Percentiles rank a stretch among this genome's conserved stretches.
phyloP scores from a whole-genome alignment of 2,888 invertebrate genomes.

The Drosophila dives region DNA sequence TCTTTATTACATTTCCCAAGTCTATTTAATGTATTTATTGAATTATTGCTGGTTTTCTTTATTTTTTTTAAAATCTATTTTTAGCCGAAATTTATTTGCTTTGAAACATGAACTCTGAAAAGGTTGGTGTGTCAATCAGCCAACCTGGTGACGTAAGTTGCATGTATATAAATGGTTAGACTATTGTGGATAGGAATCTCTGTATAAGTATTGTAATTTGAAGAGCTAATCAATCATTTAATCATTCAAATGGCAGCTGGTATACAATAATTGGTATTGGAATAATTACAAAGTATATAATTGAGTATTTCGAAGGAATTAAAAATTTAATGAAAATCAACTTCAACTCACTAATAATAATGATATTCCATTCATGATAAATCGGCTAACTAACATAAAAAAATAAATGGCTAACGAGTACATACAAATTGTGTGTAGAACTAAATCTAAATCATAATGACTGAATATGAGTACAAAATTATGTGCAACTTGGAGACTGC shows the following conservation, averaged over 20 bases:
- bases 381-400: constrained; percentile 47
- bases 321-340: background rate
- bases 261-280: constrained; percentile 36
- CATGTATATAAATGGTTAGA: constrained; percentile 59
- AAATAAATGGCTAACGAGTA: constrained; percentile 31
- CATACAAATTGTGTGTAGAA: constrained; percentile 32
- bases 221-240: constrained; percentile 12
- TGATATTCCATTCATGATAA: constrained; percentile 18
- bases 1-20: constrained; percentile 33
- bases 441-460: constrained; percentile 62
- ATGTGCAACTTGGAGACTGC: constrained; percentile 24
- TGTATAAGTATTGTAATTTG: background rate
- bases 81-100: constrained; percentile 30
- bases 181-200: constrained; percentile 44
- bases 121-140: constrained; percentile 5
- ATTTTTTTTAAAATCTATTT: constrained; percentile 29
- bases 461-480: constrained; percentile 54
- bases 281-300: constrained; percentile 14
- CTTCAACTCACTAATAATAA: constrained; percentile 4
- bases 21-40: constrained; percentile 37
- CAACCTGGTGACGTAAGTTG: constrained; percentile 8
- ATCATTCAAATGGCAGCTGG: constrained; percentile 37
- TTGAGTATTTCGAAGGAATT: constrained; percentile 26
- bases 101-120: constrained; percentile 30
- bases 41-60: constrained; percentile 24